These are phyloP conservation scores for Nesoenas mayeri DNA, from an alignment of 2,113 vertebrate genomes.

Conservation along the genomic window DNA sequence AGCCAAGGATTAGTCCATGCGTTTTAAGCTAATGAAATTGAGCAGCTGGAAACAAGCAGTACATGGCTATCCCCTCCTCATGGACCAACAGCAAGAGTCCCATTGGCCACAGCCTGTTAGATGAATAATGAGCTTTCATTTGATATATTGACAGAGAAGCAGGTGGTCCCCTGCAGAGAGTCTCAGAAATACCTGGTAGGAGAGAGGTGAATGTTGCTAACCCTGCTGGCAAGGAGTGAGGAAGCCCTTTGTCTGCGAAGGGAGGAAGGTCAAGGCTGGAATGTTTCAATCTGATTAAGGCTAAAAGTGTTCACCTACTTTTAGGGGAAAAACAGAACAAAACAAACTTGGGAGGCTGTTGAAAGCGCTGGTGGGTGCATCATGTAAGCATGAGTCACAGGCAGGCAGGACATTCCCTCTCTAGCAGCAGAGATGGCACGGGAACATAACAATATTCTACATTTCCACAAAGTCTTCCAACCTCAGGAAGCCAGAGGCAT, in stretches of 20 bases:
- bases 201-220: neutral
- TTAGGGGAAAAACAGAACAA: neutral
- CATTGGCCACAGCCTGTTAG: neutral
- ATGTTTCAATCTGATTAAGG: neutral
- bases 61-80: neutral
- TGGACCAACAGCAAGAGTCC: neutral
- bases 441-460: neutral
- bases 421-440: neutral
- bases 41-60: neutral
- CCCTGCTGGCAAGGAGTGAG: accelerated
- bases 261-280: neutral
- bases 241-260: neutral
- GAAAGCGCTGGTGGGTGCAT: neutral
- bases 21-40: neutral
- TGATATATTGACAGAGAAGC: neutral
- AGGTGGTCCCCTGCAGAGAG: neutral
- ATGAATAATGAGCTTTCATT: neutral
- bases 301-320: neutral
- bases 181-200: neutral
- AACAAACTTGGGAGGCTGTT: neutral
- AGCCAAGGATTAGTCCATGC: neutral
- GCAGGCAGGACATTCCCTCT: neutral
- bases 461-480: neutral
- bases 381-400: neutral
- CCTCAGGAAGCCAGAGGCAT: neutral